Conservation (phyloP, 2,113 vertebrate species). For the Phaetusa simplex region DNA sequence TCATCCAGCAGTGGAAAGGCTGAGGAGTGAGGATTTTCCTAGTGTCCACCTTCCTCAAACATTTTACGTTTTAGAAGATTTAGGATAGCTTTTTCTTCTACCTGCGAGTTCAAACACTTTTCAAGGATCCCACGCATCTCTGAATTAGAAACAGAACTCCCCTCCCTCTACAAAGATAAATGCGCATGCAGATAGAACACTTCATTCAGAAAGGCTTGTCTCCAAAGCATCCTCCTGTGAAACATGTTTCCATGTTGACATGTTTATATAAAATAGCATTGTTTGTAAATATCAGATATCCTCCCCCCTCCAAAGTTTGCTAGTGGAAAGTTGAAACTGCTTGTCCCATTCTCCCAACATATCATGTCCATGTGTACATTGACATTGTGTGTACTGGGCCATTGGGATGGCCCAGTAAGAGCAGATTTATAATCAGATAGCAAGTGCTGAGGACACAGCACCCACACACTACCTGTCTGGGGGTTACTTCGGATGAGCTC, state of each 20-base stretch:
- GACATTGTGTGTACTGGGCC: neutral
- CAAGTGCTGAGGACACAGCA: neutral
- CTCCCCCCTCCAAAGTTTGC: neutral
- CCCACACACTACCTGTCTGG: neutral
- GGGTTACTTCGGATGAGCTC: neutral
- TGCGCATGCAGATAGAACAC: neutral
- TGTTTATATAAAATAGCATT: neutral
- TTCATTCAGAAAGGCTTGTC: neutral
- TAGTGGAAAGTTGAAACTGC: neutral
- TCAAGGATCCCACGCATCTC: neutral
- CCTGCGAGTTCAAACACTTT: neutral
- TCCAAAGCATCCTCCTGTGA: neutral
- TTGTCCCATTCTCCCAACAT: neutral
- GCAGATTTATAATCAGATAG: neutral
- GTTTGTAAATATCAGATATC: neutral
- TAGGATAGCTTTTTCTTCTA: neutral
- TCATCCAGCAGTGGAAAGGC: neutral
- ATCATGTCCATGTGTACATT: neutral
- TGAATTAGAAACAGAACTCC: neutral
- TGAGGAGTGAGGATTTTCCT: neutral
- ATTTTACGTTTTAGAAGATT: neutral
- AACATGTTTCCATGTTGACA: neutral
- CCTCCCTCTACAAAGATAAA: neutral
- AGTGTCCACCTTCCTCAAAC: neutral
- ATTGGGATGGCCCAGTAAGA: neutral